Conservation (phyloP, 2,113 vertebrate genomes). For the Junco hyemalis region DNA sequence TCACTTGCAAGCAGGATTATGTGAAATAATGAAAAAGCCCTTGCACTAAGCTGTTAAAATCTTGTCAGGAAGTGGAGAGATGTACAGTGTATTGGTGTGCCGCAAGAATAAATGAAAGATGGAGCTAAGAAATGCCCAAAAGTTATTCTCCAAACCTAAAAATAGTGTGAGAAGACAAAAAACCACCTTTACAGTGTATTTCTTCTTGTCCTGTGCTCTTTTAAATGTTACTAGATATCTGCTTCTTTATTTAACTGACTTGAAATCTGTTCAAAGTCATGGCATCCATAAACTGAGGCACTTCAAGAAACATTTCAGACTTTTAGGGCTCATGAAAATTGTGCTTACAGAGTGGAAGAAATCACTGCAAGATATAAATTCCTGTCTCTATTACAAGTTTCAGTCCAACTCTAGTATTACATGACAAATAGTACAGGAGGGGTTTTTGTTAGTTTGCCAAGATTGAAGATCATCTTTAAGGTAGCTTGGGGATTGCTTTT, state of each 20-base stretch:
- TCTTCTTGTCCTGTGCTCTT: background rate
- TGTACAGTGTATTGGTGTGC: background rate
- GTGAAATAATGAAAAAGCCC: background rate
- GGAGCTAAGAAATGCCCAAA: background rate
- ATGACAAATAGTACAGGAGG: background rate
- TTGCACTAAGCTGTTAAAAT: background rate
- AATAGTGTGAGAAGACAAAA: background rate
- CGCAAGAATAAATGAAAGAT: background rate
- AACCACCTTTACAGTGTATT: rapidly evolving
- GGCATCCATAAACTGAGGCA: background rate
- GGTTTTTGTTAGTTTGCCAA: background rate
- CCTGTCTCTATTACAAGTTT: background rate
- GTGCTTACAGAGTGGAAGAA: background rate
- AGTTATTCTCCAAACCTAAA: background rate
- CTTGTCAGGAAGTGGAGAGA: background rate
- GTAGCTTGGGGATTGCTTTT: background rate
- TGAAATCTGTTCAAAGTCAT: background rate
- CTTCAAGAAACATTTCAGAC: background rate
- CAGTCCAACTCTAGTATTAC: background rate
- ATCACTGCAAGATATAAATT: background rate
- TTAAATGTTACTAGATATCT: background rate
- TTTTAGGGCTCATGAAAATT: background rate
- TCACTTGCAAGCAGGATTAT: background rate
- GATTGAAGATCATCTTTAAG: background rate
- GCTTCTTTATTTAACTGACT: background rate